Evolutionary conservation across 30 jellyfish, hydroid and myxozoan species (phyloP), one percentile per base, ranked within the genome.

Genomic region (Aurelia aurita complex sp. Pacific): DNA sequence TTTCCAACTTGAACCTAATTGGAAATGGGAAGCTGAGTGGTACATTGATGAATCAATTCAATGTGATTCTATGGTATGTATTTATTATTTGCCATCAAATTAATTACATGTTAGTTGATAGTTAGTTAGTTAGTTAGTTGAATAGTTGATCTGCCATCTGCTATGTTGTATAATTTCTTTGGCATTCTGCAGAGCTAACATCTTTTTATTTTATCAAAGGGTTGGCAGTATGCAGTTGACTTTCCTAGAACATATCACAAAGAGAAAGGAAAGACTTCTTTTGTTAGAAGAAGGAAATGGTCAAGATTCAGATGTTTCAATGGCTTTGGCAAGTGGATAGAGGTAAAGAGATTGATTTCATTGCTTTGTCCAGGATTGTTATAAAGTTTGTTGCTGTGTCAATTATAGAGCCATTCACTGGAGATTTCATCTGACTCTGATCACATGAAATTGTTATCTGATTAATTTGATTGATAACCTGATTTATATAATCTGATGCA

Each of bases 191-290:
- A 7, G 8, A 46, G 57, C 8, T 46, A 38, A 38, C 5, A 15
- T 46, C 14, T 46, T 19, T 3, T 18, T 16, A 10, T 40, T 18
- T 38, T 67, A 36, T 79, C n/a, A 12, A 65, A 94, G 98, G 98
- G 98, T 40, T 94, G 98, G 98, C 96, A 94, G 72, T 94, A 94
- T 89, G 98, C 98, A n/a, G 43, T 94, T 64, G 98, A 94, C 79
- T 94, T 94, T 72, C 98, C 98, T 62, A 82, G 97, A 18, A 79
- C 80, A 36, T 94, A 23, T 76, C 60, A 85, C 66, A 78, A 70
- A n/a, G 36, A 53, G 32, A 75, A 72, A 57, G 96, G 96, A 12
- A 81, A 71, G 50, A 50, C 85, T 14, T 76, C 97, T 18, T 88
- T 94, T 82, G 98, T 88, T 11, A 78, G 97, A 79, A 55, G 98